Evolutionary conservation across 2,113 vertebrate species (phyloP), one percentile per base, ranked within the genome.

Genomic region (Cochlearius cochlearius): DNA sequence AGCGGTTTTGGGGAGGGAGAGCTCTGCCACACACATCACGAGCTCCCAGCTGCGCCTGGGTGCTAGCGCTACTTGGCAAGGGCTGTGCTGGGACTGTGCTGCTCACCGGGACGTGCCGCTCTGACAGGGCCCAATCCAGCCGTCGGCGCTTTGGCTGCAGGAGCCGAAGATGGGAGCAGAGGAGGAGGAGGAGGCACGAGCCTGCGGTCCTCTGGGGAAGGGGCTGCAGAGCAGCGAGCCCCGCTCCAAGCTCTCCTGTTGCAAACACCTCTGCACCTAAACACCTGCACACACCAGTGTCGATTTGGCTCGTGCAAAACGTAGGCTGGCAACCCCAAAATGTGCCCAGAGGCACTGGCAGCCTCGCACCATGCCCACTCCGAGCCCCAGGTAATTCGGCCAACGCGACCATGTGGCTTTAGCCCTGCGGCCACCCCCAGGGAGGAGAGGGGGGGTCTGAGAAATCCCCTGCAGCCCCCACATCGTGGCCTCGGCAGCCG

Each of bases 351-450:
- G 63, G 59, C 52, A 36, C 25, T 15, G 77, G 11, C 39, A 86
- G 22, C 67, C 63, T 73, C 0, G 0, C 12, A 55, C 27, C 75
- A 39, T 19, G 15, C 27, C 66, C 22, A 5, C 34, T 34, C 34
- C 0, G 2, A 63, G 52, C 3, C 23, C 30, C 69, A 30, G 10
- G 45, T 43, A 68, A 80, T 49, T 63, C 71, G 20, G 67, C 29
- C 80, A 53, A 15, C 0, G 4, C 0, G 1, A 36, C 45, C 11
- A 0, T 0, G 43, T 2, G 18, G 56, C 60, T 74, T 85, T 11
- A 75, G 36, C 36, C 43, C 81, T 39, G 30, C 3, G 5, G 29
- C 14, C 4, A 0, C 39, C 49, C 27, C n/a, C 39, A 23, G 13
- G 12, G 32, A 56, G 21, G 23, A 55, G 20, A 25, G 21, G 5